phyloP scores from a whole-genome alignment of 1,140 invertebrate genomes.

The Ceratoteleas bidentatus region DNA sequence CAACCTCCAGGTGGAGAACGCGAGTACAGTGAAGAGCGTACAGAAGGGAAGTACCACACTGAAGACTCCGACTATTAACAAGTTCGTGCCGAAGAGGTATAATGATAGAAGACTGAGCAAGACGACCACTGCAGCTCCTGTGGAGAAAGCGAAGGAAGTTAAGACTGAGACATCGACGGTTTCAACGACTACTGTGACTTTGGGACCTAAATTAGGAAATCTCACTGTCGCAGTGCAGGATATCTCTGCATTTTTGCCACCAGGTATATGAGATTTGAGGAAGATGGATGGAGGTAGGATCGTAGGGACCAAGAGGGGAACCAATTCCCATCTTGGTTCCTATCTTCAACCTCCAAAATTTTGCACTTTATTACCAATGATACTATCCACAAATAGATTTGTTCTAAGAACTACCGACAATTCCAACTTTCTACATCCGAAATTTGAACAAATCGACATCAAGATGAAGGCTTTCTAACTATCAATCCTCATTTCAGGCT shows the following conservation, averaged over 20 bases:
- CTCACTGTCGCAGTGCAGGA: conserved; percentile 75
- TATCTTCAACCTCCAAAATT: neutral
- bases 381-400: no score
- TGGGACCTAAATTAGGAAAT: conserved; percentile 34
- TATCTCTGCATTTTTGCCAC: conserved; percentile 84
- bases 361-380: no score
- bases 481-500: conserved; percentile 74
- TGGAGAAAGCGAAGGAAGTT: neutral
- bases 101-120: conserved; percentile 69
- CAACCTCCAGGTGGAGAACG: conserved; percentile 75
- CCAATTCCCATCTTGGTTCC: neutral
- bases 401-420: no score
- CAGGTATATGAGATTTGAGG: conserved; percentile 78
- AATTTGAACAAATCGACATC: no score
- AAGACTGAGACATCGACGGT: conserved; percentile 9
- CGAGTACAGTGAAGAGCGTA: conserved; percentile 37
- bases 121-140: conserved; percentile 18
- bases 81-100: conserved; percentile 84
- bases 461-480: neutral
- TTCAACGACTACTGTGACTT: conserved; percentile 18
- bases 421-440: no score
- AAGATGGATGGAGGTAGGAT: neutral
- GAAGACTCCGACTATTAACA: conserved; percentile 82
- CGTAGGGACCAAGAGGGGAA: no score
- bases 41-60: conserved; percentile 74